phyloP scores from a whole-genome alignment of 2,797 vertebrate genomes.

The Acestrorhynchus altus region DNA sequence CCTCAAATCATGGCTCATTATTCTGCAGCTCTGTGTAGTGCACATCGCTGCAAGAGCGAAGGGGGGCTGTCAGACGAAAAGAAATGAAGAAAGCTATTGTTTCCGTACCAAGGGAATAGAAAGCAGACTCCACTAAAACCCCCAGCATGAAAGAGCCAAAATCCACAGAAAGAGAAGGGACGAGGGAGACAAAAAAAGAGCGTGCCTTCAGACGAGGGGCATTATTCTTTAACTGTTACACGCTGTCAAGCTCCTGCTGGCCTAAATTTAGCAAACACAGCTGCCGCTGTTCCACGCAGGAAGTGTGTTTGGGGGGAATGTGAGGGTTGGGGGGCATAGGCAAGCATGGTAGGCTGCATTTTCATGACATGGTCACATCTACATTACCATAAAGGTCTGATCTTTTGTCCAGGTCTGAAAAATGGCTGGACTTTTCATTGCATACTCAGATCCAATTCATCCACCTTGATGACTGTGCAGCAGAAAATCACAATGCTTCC shows the following conservation, averaged over 20 bases:
- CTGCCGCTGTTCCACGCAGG: neutral
- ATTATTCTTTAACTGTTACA: conserved; percentile 50
- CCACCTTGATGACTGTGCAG: too few species aligned
- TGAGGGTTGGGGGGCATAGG: neutral
- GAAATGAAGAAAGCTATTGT: conserved; percentile 59
- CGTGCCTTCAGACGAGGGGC: conserved; percentile 4
- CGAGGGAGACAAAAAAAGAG: conserved; percentile 35
- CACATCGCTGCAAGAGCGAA: conserved; percentile 65
- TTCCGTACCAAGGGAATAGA: conserved; percentile 66
- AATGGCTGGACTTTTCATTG: too few species aligned
- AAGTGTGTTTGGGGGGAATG: neutral
- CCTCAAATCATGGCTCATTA: conserved; percentile 75
- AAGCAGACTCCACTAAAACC: conserved; percentile 59
- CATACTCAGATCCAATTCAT: too few species aligned
- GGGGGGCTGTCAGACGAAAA: conserved; percentile 70
- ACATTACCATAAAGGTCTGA: neutral
- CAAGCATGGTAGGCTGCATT: neutral
- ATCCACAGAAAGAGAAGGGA: conserved; percentile 47
- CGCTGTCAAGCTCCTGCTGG: conserved; percentile 37
- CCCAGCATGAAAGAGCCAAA: conserved; percentile 58
- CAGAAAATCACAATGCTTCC: too few species aligned
- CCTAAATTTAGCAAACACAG: conserved; percentile 41
- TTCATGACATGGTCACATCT: neutral
- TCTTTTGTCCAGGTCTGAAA: neutral
- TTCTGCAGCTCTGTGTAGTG: conserved; percentile 66